phyloP scores from a whole-genome alignment of 2,888 invertebrate genomes.

The Criorhina ranunculi region DNA sequence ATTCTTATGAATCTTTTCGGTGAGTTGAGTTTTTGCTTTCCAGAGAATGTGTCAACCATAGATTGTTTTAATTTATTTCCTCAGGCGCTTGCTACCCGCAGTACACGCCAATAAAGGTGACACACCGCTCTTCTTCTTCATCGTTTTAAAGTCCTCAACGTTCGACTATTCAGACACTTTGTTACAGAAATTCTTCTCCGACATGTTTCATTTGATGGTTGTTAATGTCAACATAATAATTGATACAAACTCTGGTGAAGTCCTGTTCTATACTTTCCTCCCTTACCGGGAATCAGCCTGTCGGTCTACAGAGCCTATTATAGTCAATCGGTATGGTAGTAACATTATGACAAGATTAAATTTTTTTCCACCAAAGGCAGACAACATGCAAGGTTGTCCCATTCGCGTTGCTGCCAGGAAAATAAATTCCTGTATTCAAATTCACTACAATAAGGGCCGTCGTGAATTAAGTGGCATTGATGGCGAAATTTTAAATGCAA shows the following conservation, averaged over 20 bases:
- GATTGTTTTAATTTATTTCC: neutral
- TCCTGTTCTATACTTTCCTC: conserved; percentile 3
- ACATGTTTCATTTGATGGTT: neutral
- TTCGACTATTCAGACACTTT: neutral
- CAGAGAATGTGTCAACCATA: neutral
- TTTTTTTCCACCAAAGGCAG: conserved; percentile 4
- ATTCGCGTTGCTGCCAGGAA: conserved; percentile 16
- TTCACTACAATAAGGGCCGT: neutral
- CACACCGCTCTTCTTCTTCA: conserved; percentile 13
- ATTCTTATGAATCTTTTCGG: conserved; percentile 34
- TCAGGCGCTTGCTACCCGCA: conserved; percentile 8
- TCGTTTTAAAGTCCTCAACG: conserved; percentile 1
- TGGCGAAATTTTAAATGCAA: conserved; percentile 6
- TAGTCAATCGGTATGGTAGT: neutral
- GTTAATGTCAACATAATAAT: conserved; percentile 17
- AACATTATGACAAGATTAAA: neutral
- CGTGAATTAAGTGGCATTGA: conserved; percentile 5
- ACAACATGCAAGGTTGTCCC: conserved; percentile 31
- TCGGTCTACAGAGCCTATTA: conserved; percentile 11
- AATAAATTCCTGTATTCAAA: neutral
- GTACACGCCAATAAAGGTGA: conserved; percentile 9
- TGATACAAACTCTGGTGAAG: neutral
- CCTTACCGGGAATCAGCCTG: conserved; percentile 19
- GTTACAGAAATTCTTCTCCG: conserved; percentile 11
- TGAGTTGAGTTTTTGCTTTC: neutral